Conservation (phyloP, 2,113 vertebrate species). For the Gambusia affinis region DNA sequence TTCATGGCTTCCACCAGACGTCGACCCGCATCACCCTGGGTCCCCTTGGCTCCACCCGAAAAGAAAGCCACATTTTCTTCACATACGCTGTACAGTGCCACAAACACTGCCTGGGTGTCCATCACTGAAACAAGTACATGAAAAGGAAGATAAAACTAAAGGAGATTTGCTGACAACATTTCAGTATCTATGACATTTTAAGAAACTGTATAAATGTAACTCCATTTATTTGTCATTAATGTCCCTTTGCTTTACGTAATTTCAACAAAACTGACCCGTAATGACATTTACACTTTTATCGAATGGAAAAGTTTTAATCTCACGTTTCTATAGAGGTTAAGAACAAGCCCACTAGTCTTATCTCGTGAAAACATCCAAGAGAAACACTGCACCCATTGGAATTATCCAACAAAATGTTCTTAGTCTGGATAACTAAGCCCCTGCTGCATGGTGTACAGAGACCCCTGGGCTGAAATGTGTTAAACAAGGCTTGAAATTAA, state of each 20-base stretch:
- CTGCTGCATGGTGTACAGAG: constrained; percentile 23
- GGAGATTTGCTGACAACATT: not conserved
- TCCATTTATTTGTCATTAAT: too few relatives aligned
- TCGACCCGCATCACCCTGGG: constrained; percentile 75
- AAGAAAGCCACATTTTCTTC: constrained; percentile 89
- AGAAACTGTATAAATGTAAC: not conserved
- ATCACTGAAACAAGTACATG: constrained; percentile 71
- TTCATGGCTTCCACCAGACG: constrained; percentile 80
- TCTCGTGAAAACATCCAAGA: constrained; percentile 11
- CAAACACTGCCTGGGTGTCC: constrained; percentile 87
- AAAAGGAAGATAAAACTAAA: constrained; percentile 6
- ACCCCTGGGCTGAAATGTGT: constrained; percentile 54
- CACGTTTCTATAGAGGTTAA: not conserved
- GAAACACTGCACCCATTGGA: constrained; percentile 28
- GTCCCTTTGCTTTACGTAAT: not conserved
- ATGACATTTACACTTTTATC: not conserved
- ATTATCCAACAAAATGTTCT: constrained; percentile 45
- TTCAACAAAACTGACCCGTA: not conserved
- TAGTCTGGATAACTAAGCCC: constrained; percentile 54
- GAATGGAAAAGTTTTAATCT: not conserved
- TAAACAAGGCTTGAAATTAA: constrained; percentile 67
- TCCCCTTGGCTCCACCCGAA: constrained; percentile 73
- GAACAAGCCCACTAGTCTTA: not conserved
- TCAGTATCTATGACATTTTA: not conserved
- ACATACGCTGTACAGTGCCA: constrained; percentile 82